Conservation (phyloP, 2,888 invertebrate genomes). For the Noctua janthe region DNA sequence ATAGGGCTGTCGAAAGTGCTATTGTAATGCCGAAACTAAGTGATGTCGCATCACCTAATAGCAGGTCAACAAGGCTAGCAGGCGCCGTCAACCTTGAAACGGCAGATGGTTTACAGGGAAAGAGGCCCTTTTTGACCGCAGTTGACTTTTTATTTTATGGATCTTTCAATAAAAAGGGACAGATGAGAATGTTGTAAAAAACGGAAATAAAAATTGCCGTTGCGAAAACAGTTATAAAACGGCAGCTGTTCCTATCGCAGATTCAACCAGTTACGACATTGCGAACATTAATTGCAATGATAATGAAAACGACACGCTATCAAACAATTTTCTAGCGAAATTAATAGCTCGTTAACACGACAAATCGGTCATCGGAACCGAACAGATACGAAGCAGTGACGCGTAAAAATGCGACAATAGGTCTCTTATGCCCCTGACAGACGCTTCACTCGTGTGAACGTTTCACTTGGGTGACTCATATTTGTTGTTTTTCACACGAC, state of each 20-base stretch:
- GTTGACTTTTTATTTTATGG: slow-evolving; percentile 16
- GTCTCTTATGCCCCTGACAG: slow-evolving; percentile 41
- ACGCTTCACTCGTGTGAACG: not conserved
- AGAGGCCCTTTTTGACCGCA: slow-evolving; percentile 37
- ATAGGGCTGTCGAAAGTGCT: slow-evolving; percentile 58
- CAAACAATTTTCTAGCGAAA: slow-evolving; percentile 57
- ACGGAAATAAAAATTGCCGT: not conserved
- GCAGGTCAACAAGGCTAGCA: slow-evolving; percentile 71
- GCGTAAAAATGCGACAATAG: slow-evolving; percentile 77
- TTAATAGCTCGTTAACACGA: slow-evolving; percentile 62
- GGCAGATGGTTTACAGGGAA: slow-evolving; percentile 60
- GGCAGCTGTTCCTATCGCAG: slow-evolving; percentile 16
- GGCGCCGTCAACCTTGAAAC: slow-evolving; percentile 76
- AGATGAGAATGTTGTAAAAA: not conserved
- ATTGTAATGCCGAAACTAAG: slow-evolving; percentile 69
- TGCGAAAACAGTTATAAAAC: slow-evolving; percentile 19
- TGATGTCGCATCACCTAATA: slow-evolving; percentile 70
- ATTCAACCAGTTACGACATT: slow-evolving; percentile 29
- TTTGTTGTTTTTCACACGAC: not conserved
- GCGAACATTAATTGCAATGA: slow-evolving; percentile 28
- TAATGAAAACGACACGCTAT: slow-evolving; percentile 57
- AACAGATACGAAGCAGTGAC: slow-evolving; percentile 62
- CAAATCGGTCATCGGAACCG: slow-evolving; percentile 59
- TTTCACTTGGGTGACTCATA: not conserved
- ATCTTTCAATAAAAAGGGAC: not conserved